Conservation (phyloP, 2,113 vertebrate species). For the Microtus montanus region DNA sequence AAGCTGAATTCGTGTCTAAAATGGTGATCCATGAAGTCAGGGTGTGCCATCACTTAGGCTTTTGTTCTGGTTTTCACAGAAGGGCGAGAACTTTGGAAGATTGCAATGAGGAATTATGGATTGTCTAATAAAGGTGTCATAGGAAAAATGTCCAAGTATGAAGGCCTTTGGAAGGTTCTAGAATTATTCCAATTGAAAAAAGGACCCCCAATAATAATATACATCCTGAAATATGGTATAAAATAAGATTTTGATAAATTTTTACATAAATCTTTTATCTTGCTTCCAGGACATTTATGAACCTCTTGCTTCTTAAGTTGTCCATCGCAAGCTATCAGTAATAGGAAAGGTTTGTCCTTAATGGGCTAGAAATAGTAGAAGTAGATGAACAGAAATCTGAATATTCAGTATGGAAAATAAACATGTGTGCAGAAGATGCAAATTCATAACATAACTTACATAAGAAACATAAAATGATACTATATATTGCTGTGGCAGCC, state of each 20-base stretch:
- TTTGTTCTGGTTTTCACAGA: not conserved
- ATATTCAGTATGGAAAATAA: not conserved
- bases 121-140: not conserved
- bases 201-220: not conserved
- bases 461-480: not conserved
- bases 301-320: not conserved
- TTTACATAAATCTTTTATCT: not conserved
- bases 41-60: not conserved
- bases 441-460: not conserved
- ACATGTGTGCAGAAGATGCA: not conserved
- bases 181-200: not conserved
- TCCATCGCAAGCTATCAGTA: not conserved
- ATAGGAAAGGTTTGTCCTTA: not conserved
- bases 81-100: not conserved
- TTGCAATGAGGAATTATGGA: not conserved
- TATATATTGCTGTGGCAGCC: not conserved
- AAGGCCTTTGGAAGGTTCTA: not conserved
- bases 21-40: not conserved
- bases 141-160: not conserved
- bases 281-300: not conserved
- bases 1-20: not conserved
- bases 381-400: not conserved
- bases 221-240: not conserved
- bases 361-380: not conserved
- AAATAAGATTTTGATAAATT: not conserved